Conservation (phyloP, 1,140 invertebrate species). For the Anthonomus grandis region DNA sequence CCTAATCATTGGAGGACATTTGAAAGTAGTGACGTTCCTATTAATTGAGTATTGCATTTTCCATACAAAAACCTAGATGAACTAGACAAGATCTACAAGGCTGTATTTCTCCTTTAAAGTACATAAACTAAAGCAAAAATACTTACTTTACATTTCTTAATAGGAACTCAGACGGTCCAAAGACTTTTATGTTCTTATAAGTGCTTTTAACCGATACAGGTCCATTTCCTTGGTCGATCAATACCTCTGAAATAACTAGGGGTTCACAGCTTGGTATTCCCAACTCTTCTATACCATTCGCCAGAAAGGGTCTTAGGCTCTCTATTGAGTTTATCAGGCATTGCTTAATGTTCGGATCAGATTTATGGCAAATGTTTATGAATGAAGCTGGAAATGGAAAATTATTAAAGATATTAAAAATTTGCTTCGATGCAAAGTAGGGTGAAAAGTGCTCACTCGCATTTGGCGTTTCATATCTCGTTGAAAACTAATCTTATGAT, state of each 20-base stretch:
- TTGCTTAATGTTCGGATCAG: slow-evolving; percentile 50
- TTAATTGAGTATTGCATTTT: too few species aligned
- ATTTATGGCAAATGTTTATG: slow-evolving; percentile 49
- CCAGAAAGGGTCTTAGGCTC: slow-evolving; percentile 52
- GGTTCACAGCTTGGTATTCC: slow-evolving; percentile 63
- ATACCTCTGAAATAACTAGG: slow-evolving; percentile 56
- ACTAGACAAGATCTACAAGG: too few species aligned
- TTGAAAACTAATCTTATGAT: too few species aligned
- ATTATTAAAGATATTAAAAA: too few species aligned
- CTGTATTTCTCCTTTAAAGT: too few species aligned
- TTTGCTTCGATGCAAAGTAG: too few species aligned
- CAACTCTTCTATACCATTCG: slow-evolving; percentile 57
- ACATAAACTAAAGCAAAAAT: background rate
- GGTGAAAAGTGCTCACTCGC: too few species aligned
- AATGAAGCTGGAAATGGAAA: slow-evolving; percentile 49
- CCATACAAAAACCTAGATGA: too few species aligned
- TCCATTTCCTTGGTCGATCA: slow-evolving; percentile 58
- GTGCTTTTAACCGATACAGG: slow-evolving; percentile 58
- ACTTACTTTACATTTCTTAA: slow-evolving; percentile 60
- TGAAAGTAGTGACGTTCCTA: too few species aligned
- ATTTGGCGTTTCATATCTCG: too few species aligned
- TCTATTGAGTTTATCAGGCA: slow-evolving; percentile 53
- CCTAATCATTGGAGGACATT: too few species aligned
- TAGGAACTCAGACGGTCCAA: slow-evolving; percentile 56
- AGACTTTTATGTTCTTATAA: slow-evolving; percentile 59